Evolutionary conservation across 2,797 vertebrate species (phyloP).

Genomic region (Acanthis flammea): DNA sequence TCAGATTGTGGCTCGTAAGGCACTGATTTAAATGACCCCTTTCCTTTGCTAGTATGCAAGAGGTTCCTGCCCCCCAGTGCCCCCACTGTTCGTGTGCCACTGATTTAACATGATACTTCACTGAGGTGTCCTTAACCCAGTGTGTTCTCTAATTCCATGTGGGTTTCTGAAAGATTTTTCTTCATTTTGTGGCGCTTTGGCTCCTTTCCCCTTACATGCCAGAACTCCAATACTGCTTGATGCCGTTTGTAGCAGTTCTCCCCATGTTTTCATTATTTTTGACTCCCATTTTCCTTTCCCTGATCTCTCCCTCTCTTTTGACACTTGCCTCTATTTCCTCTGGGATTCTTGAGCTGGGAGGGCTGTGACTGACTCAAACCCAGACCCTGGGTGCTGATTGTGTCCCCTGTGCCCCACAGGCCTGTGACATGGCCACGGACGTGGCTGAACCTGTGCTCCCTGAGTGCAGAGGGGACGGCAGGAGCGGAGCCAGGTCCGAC

Average conservation of each 20-base stretch:
- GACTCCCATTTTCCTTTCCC: background rate
- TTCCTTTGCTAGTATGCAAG: background rate
- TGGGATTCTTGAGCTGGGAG: background rate
- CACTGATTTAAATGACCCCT: background rate
- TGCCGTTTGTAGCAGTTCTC: background rate
- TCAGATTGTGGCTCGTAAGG: background rate
- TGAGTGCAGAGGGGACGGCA: slow-evolving; percentile 83
- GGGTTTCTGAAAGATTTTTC: background rate
- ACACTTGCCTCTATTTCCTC: rapidly evolving
- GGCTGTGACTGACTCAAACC: background rate
- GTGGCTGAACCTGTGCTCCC: slow-evolving; percentile 81
- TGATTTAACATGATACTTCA: background rate
- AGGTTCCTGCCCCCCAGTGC: background rate
- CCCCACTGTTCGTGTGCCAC: rapidly evolving
- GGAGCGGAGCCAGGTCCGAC: slow-evolving; percentile 72
- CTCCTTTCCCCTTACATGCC: rapidly evolving
- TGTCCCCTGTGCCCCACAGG: slow-evolving; percentile 21
- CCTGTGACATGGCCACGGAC: slow-evolving; percentile 86
- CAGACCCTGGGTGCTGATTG: background rate
- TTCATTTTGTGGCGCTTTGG: background rate
- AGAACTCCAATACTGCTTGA: rapidly evolving
- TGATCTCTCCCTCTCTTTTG: background rate
- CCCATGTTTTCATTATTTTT: background rate
- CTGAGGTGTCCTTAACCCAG: rapidly evolving
- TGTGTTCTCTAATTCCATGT: background rate